Percentiles rank a stretch among this genome's conserved stretches.
Conservation (phyloP, 1,140 invertebrate species). For the Drosophila eugracilis region DNA sequence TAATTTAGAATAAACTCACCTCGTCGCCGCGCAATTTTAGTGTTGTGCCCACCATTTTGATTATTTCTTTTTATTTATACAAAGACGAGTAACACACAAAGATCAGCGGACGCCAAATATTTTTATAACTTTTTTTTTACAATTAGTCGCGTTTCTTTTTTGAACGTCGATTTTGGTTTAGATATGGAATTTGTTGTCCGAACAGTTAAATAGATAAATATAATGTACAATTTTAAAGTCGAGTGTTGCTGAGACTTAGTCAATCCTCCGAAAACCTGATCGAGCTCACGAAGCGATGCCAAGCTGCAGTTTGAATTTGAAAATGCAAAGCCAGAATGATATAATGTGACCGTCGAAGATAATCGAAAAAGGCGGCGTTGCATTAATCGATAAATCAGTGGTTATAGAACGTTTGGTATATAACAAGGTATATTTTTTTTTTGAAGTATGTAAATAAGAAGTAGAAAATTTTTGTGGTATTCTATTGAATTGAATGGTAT, state of each 20-base stretch:
- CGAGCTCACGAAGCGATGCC: conserved; percentile 47
- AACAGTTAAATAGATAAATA: conserved; percentile 24
- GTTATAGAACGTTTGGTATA: too few species aligned
- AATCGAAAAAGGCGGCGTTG: too few species aligned
- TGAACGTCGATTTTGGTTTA: conserved; percentile 17
- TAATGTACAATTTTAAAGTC: conserved; percentile 35
- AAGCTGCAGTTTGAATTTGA: conserved; percentile 66
- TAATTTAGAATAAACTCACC: conserved; percentile 46
- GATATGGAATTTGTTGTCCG: conserved; percentile 15
- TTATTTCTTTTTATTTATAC: conserved; percentile 10
- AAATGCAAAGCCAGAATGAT: not conserved
- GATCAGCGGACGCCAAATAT: conserved; percentile 22
- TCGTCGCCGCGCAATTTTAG: conserved; percentile 68
- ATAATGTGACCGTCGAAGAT: not conserved
- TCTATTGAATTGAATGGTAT: too few species aligned
- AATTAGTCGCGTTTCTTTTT: conserved; percentile 10
- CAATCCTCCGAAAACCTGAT: conserved; percentile 14
- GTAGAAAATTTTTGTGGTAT: too few species aligned
- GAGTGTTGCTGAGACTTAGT: conserved; percentile 22
- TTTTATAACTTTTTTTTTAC: conserved; percentile 1
- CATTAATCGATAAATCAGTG: too few species aligned
- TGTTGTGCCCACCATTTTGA: conserved; percentile 67
- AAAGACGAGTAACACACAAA: conserved; percentile 28
- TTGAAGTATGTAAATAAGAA: too few species aligned
- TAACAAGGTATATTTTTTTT: too few species aligned